Percentiles rank a stretch among this genome's conserved stretches.
Evolutionary conservation across 2,888 invertebrate species (phyloP).

Genomic region (Morinoia aosen): DNA sequence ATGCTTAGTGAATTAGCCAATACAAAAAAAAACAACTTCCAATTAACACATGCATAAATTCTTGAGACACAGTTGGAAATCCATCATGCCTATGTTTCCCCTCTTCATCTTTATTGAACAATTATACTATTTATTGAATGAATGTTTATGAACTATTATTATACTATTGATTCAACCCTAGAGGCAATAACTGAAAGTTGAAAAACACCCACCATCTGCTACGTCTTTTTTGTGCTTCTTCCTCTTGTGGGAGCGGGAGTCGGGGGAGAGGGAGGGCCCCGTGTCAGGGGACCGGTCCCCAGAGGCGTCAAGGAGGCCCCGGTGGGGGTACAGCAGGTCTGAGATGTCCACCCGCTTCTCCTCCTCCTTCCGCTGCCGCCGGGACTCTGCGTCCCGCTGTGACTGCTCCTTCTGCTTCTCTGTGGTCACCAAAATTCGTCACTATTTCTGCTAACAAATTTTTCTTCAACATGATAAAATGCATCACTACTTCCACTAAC

Average conservation of each 20-base stretch:
- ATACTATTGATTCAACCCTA: too few species aligned
- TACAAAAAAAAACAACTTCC: too few species aligned
- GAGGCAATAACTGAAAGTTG: too few species aligned
- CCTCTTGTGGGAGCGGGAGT: conserved; percentile 4
- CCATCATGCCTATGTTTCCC: too few species aligned
- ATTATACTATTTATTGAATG: too few species aligned
- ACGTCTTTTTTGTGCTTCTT: conserved; percentile 15
- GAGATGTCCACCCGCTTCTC: conserved; percentile 58
- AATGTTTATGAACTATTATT: too few species aligned
- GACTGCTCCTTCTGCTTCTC: conserved; percentile 83
- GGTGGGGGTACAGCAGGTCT: background rate
- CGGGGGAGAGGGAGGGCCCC: background rate
- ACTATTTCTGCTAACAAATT: background rate
- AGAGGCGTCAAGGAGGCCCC: background rate
- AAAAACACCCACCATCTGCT: background rate
- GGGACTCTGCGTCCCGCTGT: conserved; percentile 81
- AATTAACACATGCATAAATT: too few species aligned
- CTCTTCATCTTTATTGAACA: too few species aligned
- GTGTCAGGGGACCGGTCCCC: background rate
- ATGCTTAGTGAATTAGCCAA: too few species aligned
- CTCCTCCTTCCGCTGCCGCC: conserved; percentile 70
- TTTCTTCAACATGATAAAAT: too few species aligned
- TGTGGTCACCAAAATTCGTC: conserved; percentile 70
- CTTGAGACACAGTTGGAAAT: too few species aligned
- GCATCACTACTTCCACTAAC: too few species aligned